Evolutionary conservation across 2,888 invertebrate genomes (phyloP), one percentile per base, ranked within the genome.

Genomic region (Thelaira solivaga): DNA sequence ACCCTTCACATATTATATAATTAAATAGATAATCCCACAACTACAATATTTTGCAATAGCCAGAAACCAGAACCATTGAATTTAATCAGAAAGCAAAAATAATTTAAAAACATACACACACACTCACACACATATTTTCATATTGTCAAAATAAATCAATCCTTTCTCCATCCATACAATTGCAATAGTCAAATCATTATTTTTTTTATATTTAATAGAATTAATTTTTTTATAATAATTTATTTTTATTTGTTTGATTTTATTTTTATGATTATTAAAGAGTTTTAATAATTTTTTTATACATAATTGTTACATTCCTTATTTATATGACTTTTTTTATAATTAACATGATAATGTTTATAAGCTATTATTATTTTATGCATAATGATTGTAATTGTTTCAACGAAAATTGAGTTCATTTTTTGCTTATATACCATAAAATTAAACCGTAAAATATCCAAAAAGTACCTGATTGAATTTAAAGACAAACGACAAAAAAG

Each of bases 231-330:
- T 41, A 31, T 41, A 47, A 26, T 61, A 5, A 5, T 64, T 65
- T 67, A 34, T 65, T 41, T 57, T 26, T 47, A 51, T 34, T 45
- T 72, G 55, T 62, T 67, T n/a, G n/a, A n/a, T n/a, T n/a, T 64
- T 76, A 22, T 31, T 64, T 49, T 49, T 68, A 22, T 68, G 51
- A 39, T 49, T 61, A 53, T 59, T 67, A 39, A 47, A 43, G 29
- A 36, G 22, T 41, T 39, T 69, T 49, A 26, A 49, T 57, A 47
- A 68, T 51, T 59, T 31, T 62, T 62, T 43, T 61, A 39, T n/a
- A n/a, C n/a, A n/a, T 47, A 53, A 61, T 78, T 78, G 78, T 78
- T 78, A 53, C 77, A 78, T 78, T 78, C 74, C 78, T 65, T 53
- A 69, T 74, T 51, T 62, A 64, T 69, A 47, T 62, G 16, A 34